phyloP scores from a whole-genome alignment of 2,888 invertebrate genomes.

The Sisyra terminalis region DNA sequence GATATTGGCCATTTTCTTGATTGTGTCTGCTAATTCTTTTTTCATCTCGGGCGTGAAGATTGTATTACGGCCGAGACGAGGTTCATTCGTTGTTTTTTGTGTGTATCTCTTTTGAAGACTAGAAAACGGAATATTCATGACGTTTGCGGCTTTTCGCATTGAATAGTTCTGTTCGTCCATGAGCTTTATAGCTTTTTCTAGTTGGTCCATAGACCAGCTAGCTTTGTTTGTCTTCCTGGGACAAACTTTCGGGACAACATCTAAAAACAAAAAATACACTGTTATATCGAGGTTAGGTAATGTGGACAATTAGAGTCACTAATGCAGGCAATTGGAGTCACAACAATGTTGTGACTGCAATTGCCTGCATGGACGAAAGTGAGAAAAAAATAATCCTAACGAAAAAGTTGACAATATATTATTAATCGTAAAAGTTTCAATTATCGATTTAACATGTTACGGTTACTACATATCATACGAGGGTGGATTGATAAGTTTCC shows the following conservation, averaged over 20 bases:
- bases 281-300: not conserved
- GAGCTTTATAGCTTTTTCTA: slow-evolving; percentile 4
- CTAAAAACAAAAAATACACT: not conserved
- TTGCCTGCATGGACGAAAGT: not conserved
- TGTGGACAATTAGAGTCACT: not conserved
- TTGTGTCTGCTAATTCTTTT: slow-evolving; percentile 9
- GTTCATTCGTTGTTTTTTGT: slow-evolving; percentile 9
- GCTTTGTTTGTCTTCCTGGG: slow-evolving; percentile 6
- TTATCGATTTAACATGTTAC: too few species aligned
- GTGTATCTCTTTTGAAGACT: slow-evolving; percentile 3
- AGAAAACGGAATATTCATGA: slow-evolving; percentile 8
- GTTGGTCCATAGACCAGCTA: slow-evolving; percentile 4
- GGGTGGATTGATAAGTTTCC: too few species aligned
- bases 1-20: slow-evolving; percentile 8
- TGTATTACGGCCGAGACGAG: slow-evolving; percentile 7
- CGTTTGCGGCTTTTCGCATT: slow-evolving; percentile 5
- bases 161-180: slow-evolving; percentile 3
- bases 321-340: too few species aligned
- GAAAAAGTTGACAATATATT: not conserved
- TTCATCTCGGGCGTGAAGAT: slow-evolving; percentile 10
- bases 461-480: not conserved
- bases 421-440: too few species aligned
- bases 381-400: not conserved
- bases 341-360: too few species aligned
- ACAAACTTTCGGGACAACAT: not conserved